phyloP scores from a whole-genome alignment of 2,888 invertebrate species.

The Orchesella flavescens region DNA sequence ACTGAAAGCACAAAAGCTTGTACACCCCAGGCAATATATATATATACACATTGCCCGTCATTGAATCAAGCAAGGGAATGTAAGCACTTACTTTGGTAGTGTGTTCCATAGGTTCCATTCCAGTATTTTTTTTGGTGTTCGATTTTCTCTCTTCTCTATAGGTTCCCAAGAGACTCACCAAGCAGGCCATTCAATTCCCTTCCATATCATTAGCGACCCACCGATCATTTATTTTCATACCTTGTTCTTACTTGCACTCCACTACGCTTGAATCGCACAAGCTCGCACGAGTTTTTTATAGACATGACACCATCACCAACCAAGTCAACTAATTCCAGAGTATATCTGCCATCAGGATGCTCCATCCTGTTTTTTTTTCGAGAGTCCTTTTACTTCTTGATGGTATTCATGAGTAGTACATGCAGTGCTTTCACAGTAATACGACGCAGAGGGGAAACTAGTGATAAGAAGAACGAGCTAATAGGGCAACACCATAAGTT shows the following conservation, averaged over 20 bases:
- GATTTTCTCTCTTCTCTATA: neutral
- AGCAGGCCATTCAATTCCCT: conserved; percentile 69
- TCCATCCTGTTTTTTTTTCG: neutral
- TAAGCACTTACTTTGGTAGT: neutral
- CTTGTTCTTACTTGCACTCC: conserved; percentile 17
- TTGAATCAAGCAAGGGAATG: neutral
- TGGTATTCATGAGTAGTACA: neutral
- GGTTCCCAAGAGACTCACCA: conserved; percentile 44
- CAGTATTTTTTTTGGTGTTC: neutral
- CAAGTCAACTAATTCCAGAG: neutral
- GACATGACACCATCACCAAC: neutral
- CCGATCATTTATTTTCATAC: conserved; percentile 68
- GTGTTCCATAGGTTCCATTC: neutral
- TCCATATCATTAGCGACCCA: conserved; percentile 71
- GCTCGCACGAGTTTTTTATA: neutral
- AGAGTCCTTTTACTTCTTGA: neutral
- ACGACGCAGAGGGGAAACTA: neutral
- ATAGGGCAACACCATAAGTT: neutral
- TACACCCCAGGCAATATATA: neutral
- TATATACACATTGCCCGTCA: neutral
- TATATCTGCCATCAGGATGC: neutral
- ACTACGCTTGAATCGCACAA: neutral
- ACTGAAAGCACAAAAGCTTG: neutral
- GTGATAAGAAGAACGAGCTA: neutral
- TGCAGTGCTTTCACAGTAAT: neutral